Conservation (phyloP, 37 sponge, comb jelly and placozoan genomes). For the Aplysina aerophoba region DNA sequence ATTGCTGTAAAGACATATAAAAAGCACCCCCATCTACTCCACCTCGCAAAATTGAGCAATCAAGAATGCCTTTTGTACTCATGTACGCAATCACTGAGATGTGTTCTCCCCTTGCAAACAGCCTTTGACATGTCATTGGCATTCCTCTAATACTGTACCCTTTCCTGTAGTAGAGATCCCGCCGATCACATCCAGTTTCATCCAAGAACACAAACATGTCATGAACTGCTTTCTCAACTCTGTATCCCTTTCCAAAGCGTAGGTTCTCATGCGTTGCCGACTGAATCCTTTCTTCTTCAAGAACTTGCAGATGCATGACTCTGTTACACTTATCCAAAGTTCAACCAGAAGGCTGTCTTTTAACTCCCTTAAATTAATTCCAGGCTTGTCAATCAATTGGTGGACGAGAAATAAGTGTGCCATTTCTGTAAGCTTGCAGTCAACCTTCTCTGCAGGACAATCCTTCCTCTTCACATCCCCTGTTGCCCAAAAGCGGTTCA, state of each 20-base stretch:
- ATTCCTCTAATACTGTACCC: constrained; percentile 51
- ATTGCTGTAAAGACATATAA: constrained; percentile 31
- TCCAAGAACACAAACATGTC: constrained; percentile 61
- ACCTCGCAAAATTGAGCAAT: constrained; percentile 34
- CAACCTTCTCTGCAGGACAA: constrained; percentile 35
- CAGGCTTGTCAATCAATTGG: constrained; percentile 29
- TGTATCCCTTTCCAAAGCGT: constrained; percentile 38
- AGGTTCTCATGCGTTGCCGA: constrained; percentile 1
- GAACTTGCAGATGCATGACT: constrained; percentile 29
- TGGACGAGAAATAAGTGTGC: constrained; percentile 28
- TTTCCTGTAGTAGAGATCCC: constrained; percentile 13
- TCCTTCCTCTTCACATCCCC: constrained; percentile 27
- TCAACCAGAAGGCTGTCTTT: neutral
- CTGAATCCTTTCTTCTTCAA: constrained; percentile 31
- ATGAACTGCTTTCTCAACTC: constrained; percentile 27
- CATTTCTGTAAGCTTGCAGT: constrained; percentile 35
- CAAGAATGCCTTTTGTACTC: constrained; percentile 38
- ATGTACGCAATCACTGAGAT: constrained; percentile 52
- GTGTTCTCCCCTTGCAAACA: constrained; percentile 43
- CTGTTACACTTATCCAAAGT: constrained; percentile 7
- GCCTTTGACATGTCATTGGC: neutral
- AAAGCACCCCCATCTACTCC: constrained; percentile 32
- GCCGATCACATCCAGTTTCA: constrained; percentile 21
- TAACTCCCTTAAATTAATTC: constrained; percentile 34
- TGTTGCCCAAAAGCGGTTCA: constrained; percentile 26